Conservation (phyloP, 2,113 vertebrate genomes). For the Tupaia chinensis region DNA sequence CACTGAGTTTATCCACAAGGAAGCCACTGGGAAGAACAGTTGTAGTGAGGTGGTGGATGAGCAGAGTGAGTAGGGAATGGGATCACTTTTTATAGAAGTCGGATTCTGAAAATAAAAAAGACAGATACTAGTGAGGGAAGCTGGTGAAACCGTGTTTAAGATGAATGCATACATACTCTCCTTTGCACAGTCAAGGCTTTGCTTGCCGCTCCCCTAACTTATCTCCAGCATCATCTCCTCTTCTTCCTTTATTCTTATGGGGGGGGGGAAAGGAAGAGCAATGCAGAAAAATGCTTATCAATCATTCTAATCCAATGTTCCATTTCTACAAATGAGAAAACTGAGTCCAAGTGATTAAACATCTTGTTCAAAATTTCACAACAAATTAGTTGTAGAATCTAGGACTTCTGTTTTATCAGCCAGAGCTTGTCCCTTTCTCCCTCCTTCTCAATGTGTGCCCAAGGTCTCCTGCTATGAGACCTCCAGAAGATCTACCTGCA, state of each 20-base stretch:
- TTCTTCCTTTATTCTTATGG: neutral
- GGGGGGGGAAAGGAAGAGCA: neutral
- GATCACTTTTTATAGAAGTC: neutral
- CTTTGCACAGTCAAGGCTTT: neutral
- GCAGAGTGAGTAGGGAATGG: too few species aligned
- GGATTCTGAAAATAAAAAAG: neutral
- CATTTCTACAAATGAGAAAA: slow-evolving; percentile 3
- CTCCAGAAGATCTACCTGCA: neutral
- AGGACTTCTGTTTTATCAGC: neutral
- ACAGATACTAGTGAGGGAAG: neutral
- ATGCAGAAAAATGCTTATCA: neutral
- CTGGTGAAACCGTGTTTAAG: neutral
- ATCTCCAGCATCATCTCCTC: neutral
- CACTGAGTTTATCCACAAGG: neutral
- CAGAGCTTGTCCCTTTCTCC: neutral
- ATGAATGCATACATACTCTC: neutral
- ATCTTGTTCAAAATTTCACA: neutral
- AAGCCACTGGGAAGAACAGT: neutral
- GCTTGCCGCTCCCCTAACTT: neutral
- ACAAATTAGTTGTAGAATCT: neutral
- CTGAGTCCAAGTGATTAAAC: neutral
- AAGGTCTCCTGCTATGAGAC: neutral
- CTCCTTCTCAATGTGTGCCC: neutral
- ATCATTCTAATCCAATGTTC: neutral
- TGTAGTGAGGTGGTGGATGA: neutral